Evolutionary conservation across 2,888 invertebrate species (phyloP), one percentile per base, ranked within the genome.

Genomic region (Muschampia plurimacula): DNA sequence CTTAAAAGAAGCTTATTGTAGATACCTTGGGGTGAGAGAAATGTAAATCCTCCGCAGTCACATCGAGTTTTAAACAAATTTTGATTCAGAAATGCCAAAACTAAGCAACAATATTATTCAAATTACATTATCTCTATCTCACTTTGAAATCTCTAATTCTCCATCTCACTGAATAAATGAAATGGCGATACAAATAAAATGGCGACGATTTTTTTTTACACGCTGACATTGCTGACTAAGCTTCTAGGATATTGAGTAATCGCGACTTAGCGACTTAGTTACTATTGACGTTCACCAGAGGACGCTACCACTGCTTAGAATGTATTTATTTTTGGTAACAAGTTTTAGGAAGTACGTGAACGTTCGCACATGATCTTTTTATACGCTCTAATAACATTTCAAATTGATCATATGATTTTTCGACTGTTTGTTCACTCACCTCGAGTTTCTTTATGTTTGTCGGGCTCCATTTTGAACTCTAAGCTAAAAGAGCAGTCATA

Each of bases 181-280:
- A 95, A 95, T 94, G 95, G 95, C 94, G 92, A 94, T 94, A 95
- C 85, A 86, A 90, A 84, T 86, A 93, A 93, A 89, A 95, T 94
- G 95, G 94, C 93, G 86, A 76, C 13, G 32, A 15, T 1, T 52
- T 65, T 65, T 59, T 55, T 36, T n/a, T 41, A 68, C 15, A 46
- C 44, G 10, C 44, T 49, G 44, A 59, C 10, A 44, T 15, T 28
- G 28, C 6, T 65, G 46, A 36, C 59, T 8, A 44, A 39, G 28
- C 60, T 28, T 52, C 66, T 52, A 13, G 39, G 15, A 49, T 59
- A 46, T 71, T 66, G 5, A 65, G 46, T 49, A 12, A 22, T 22
- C 8, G 5, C 1, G 41, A 9, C n/a, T 5, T n/a, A 0, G 0
- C 49, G 49, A 41, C 41, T 49, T n/a, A 49, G 12, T 44, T 44